Evolutionary conservation across 1,140 invertebrate species (phyloP).

Genomic region (Cecropterus lyciades): DNA sequence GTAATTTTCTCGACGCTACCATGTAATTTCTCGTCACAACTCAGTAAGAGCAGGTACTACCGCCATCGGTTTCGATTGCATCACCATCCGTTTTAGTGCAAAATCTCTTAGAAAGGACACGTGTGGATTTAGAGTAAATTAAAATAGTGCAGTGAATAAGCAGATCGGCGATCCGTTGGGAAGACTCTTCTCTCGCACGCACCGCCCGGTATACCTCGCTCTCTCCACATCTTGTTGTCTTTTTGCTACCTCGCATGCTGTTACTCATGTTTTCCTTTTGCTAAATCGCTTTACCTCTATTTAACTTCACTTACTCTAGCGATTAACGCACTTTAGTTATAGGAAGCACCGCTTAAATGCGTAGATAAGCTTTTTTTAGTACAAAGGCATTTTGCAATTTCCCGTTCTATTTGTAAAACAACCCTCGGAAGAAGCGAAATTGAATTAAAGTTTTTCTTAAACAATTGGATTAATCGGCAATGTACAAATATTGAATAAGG

Average conservation of each 20-base stretch:
- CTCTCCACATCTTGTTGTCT: constrained; percentile 43
- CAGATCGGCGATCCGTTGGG: constrained; percentile 52
- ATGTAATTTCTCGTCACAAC: no score
- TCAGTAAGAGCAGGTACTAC: no score
- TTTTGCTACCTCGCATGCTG: constrained; percentile 50
- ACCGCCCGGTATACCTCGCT: constrained; percentile 35
- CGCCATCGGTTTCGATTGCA: constrained; percentile 43
- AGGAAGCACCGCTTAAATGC: constrained; percentile 4
- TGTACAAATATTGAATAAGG: no score
- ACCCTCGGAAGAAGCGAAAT: no score
- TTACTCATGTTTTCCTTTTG: constrained; percentile 47
- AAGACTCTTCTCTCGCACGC: constrained; percentile 43
- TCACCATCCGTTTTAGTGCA: constrained; percentile 51
- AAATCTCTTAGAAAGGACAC: constrained; percentile 60
- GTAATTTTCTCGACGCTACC: no score
- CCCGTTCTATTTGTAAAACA: no score
- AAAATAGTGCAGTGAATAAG: constrained; percentile 77
- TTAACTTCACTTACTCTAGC: constrained; percentile 18
- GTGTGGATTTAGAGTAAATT: constrained; percentile 72
- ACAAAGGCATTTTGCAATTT: no score
- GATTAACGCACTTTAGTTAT: constrained; percentile 19
- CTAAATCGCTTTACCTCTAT: constrained; percentile 36
- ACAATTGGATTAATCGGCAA: no score
- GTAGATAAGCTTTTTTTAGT: no score
- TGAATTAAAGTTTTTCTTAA: no score